phyloP scores from a whole-genome alignment of 1,140 invertebrate species.

The Helicoverpa armigera region DNA sequence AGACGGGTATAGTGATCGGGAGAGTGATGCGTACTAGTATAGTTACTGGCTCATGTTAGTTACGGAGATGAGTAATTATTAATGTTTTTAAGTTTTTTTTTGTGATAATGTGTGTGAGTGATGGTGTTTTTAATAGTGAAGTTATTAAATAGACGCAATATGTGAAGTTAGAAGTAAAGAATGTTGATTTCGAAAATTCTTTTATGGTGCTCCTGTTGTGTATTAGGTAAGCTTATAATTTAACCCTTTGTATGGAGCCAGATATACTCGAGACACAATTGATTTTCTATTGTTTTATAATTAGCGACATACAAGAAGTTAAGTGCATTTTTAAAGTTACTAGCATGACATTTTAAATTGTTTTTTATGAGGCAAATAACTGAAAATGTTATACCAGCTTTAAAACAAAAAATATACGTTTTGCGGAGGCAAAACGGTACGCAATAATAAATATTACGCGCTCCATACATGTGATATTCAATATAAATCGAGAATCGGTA shows the following conservation, averaged over 20 bases:
- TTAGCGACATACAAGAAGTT: no score
- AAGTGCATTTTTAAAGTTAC: not conserved
- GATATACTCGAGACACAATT: no score
- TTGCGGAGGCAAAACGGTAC: no score
- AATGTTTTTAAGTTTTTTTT: no score
- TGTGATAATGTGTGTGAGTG: not conserved
- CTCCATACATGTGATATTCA: not conserved
- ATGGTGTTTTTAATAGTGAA: not conserved
- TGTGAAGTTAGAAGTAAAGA: not conserved
- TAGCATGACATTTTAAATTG: not conserved
- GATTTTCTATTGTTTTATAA: no score
- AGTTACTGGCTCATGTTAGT: not conserved
- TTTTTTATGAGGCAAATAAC: no score
- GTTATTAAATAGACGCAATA: not conserved
- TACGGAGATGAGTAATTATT: not conserved
- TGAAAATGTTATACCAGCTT: no score
- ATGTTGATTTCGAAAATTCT: constrained; percentile 12
- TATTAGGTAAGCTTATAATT: not conserved
- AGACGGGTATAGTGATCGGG: not conserved
- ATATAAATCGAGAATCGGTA: not conserved
- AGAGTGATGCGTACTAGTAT: not conserved
- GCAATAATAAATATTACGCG: not conserved
- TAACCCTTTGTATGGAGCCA: no score
- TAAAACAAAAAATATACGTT: no score
- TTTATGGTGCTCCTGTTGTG: not conserved